A percentile compares a stretch with the other conserved stretches of the same genome.
Conservation (phyloP, 1,140 invertebrate genomes). For the Panonychus citri region DNA sequence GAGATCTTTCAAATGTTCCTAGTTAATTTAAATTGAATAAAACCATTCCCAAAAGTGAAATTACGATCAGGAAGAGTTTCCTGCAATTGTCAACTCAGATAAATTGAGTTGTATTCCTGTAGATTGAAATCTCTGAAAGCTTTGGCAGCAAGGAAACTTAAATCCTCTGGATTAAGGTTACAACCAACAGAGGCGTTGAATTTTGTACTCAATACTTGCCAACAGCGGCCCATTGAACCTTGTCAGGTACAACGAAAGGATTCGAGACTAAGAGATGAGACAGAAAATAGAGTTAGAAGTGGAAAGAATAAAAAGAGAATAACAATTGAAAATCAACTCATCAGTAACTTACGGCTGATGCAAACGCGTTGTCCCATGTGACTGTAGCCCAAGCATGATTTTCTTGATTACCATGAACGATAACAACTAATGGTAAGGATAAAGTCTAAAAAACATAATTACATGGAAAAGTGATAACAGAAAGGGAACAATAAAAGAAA, state of each 20-base stretch:
- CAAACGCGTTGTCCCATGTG: slow-evolving; percentile 93
- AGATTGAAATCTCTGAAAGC: slow-evolving; percentile 35
- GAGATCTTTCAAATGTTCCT: slow-evolving; percentile 63
- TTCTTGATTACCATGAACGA: slow-evolving; percentile 92
- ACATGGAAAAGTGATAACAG: no score
- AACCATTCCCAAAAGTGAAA: slow-evolving; percentile 99
- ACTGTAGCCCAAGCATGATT: slow-evolving; percentile 90
- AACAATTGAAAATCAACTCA: neutral
- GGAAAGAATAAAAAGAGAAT: no score
- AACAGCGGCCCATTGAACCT: slow-evolving; percentile 54
- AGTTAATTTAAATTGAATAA: slow-evolving; percentile 79
- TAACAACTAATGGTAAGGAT: slow-evolving; percentile 85
- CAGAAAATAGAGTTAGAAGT: no score
- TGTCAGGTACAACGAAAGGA: slow-evolving; percentile 75
- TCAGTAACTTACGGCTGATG: slow-evolving; percentile 40
- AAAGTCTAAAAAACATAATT: slow-evolving; percentile 41
- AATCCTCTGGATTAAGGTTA: slow-evolving; percentile 53
- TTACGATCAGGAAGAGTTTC: slow-evolving; percentile 67
- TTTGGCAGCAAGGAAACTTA: slow-evolving; percentile 72
- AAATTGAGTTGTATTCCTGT: slow-evolving; percentile 26
- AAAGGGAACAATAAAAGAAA: no score
- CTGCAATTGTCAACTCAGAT: slow-evolving; percentile 71
- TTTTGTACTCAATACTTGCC: slow-evolving; percentile 67
- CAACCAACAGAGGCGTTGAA: slow-evolving; percentile 60
- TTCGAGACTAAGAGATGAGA: slow-evolving; percentile 21